Base-by-base conservation (phyloP, 2,797 vertebrate species). In the Lutjanus argentimaculatus region DNA sequence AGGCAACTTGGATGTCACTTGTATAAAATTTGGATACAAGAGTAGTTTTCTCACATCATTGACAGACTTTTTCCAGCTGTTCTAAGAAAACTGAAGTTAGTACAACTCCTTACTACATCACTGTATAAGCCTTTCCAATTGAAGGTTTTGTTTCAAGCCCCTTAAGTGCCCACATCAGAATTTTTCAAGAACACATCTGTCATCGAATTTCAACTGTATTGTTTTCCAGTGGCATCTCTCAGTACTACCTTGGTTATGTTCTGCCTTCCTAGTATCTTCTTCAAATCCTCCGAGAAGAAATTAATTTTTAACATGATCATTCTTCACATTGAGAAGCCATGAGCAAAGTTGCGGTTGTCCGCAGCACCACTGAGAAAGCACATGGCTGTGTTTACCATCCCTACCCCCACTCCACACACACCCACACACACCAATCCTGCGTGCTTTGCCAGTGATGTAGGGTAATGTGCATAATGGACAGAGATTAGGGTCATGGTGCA, bases 401-500 rank as follows among this genome's bases (percentile, higher is more conserved):
- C 79, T 67, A 48, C 67, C 72, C 65, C 75, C 51, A 25, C 73
- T 48, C 57, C 69, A 72, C 59, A 65, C 68, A 67, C 57, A 66
- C 56, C 1, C 57, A 51, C 72, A 77, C 74, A 79, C 65, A 69
- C 40, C 57, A 81, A 69, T 71, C 77, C 84, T 81, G 43, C 4
- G 1, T 70, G 78, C 67, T 78, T 80, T 68, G 76, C 58, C 40
- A 74, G 53, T n/a, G 85, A 88, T 85, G 83, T 85, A 61, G 85
- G 83, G 77, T 88, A 86, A 90, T 90, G 88, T 86, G 70, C 83
- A 81, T 79, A 84, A 87, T 84, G 85, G 88, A 86, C 57, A 56
- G 83, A 88, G 90, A 93, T 92, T 91, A 92, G 86, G 89, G 85
- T 91, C 87, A 90, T 73, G 77, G 51, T 76, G 69, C 80, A 88